These are phyloP conservation scores for Stigmatopora nigra DNA, from an alignment of 2,113 vertebrate genomes.

Conservation along the genomic window DNA sequence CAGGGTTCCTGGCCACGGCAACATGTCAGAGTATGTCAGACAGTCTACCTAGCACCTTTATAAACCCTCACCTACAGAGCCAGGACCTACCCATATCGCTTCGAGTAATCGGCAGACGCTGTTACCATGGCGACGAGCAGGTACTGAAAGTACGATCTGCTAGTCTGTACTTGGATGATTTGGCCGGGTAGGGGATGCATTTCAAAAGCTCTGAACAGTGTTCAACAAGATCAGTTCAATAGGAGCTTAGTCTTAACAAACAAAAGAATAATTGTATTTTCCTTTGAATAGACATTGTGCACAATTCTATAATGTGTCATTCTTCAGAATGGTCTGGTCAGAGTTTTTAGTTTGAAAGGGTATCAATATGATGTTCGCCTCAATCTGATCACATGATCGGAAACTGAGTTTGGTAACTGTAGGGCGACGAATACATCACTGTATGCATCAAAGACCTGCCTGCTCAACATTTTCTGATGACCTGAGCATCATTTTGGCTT, in stretches of 20 bases:
- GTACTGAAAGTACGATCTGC: conserved; percentile 62
- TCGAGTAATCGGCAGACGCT: conserved; percentile 99
- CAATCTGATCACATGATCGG: not conserved
- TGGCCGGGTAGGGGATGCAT: conserved; percentile 8
- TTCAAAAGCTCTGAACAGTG: conserved; percentile 42
- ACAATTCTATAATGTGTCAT: conserved; percentile 7
- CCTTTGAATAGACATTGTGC: not conserved
- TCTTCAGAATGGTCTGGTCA: not conserved
- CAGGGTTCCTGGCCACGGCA: conserved; percentile 96
- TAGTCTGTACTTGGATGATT: conserved; percentile 43
- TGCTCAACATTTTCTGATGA: conserved; percentile 50
- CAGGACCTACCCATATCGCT: conserved; percentile 99
- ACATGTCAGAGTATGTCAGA: conserved; percentile 97
- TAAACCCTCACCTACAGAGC: conserved; percentile 90
- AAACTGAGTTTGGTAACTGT: not conserved
- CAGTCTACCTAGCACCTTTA: conserved; percentile 95
- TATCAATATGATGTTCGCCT: not conserved
- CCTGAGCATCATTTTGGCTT: conserved; percentile 58
- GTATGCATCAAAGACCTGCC: conserved; percentile 60
- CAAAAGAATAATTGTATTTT: conserved; percentile 38
- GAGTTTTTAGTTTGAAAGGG: conserved; percentile 13
- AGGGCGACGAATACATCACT: conserved; percentile 58
- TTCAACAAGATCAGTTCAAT: conserved; percentile 67
- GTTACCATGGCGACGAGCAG: conserved; percentile 78
- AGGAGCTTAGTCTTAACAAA: conserved; percentile 74